Evolutionary conservation across 92 coral and sea anemone genomes (phyloP), one percentile per base, ranked within the genome.

Genomic region (Epizoanthus fatuus): DNA sequence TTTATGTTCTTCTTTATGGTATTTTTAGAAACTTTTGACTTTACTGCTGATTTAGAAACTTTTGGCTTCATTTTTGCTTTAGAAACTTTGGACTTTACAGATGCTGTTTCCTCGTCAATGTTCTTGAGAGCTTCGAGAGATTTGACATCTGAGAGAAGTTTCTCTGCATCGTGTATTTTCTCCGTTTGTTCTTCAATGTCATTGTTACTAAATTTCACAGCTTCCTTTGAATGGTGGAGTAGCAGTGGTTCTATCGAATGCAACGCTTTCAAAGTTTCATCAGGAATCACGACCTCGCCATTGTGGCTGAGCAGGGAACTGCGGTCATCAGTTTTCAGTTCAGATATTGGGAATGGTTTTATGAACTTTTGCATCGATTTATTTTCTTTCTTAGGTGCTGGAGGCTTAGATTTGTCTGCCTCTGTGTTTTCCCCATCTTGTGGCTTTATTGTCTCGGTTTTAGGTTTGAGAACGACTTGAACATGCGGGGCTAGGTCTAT

Each of bases 101-200:
- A 29, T 53, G 69, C 74, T 54, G 52, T 53, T 25, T 22, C 77
- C 12, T 57, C 20, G 16, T 37, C 44, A 8, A 65, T 17, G 25
- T 86, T 87, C 86, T 87, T 95, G 25, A 91, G 88, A 16, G 87
- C 81, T 38, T 93, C 81, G 17, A 95, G 93, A 39, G 89, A 85
- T 63, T 95, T 95, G 19, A 90, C 98, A 44, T 95, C 89, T 63
- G 93, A 95, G 12, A 95, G 85, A 19, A 95, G 88, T 63, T 93
- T 92, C 67, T 95, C 92, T 3, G 98, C 98, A 69, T 95, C 98
- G 32, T 49, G 95, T 70, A 95, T 95, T 65, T 95, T 95, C 88
- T 94, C 92, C 32, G 91, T 92, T 76, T 91, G 93, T 19, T 91
- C 92, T n/a, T 81, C 75, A 81, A 93, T 84, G 64, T 94, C 93